phyloP scores from a whole-genome alignment of 2,113 vertebrate genomes.

The Neodontobutis hainanensis region DNA sequence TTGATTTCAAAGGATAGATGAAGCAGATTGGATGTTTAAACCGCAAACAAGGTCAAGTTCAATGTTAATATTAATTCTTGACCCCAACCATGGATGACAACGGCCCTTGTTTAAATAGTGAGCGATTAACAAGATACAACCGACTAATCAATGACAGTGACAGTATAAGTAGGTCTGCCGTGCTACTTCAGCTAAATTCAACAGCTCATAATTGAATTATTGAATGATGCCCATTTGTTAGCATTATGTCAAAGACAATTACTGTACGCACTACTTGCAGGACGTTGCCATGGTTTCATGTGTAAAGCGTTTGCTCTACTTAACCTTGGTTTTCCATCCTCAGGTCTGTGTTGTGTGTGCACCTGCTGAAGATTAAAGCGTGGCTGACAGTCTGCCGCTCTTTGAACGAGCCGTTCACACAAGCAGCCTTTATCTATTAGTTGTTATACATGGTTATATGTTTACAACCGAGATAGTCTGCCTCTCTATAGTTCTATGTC shows the following conservation, averaged over 20 bases:
- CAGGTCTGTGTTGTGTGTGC: constrained; percentile 58
- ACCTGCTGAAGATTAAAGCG: constrained; percentile 75
- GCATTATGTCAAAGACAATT: constrained; percentile 45
- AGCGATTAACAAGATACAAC: constrained; percentile 10
- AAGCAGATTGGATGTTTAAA: background rate
- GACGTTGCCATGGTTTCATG: constrained; percentile 64
- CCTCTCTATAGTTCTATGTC: constrained; percentile 23
- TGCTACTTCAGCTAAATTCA: constrained; percentile 44
- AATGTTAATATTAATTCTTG: background rate
- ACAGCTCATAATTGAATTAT: constrained; percentile 29
- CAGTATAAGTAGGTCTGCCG: constrained; percentile 28
- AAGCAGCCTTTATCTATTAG: constrained; percentile 51
- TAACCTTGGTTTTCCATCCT: constrained; percentile 53
- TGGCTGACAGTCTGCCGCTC: constrained; percentile 41
- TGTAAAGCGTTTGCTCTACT: constrained; percentile 43
- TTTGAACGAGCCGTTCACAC: constrained; percentile 46
- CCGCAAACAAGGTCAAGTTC: background rate
- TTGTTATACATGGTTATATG: constrained; percentile 47
- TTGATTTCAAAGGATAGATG: background rate
- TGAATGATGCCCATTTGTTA: constrained; percentile 29
- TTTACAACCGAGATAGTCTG: constrained; percentile 40
- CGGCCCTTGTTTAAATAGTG: background rate
- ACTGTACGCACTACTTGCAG: constrained; percentile 36
- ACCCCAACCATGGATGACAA: constrained; percentile 3
- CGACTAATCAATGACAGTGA: constrained; percentile 38